Percentiles rank a stretch among this genome's conserved stretches.
Conservation (phyloP, 2,888 invertebrate genomes). For the Imbricaverruca yamaguchii region DNA sequence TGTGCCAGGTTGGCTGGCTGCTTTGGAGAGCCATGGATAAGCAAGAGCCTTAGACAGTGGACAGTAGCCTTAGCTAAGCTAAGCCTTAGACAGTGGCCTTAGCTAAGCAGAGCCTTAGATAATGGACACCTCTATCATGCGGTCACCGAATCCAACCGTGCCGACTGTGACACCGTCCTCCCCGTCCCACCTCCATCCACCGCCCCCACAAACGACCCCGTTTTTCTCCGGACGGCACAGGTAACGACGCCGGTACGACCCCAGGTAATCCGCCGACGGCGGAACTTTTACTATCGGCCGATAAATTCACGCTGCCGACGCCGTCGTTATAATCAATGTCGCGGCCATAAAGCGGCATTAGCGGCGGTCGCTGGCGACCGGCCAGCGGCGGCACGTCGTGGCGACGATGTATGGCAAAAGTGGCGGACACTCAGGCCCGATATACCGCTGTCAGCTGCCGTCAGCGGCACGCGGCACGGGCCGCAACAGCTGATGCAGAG, state of each 20-base stretch:
- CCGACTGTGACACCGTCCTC: no score
- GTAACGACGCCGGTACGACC: neutral
- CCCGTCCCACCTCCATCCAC: no score
- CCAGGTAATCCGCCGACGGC: neutral
- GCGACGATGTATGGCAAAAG: constrained; percentile 14
- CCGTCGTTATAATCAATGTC: constrained; percentile 16
- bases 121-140: no score
- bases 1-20: no score
- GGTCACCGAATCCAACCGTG: no score
- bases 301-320: neutral
- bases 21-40: no score
- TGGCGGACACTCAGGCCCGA: constrained; percentile 12
- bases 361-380: neutral
- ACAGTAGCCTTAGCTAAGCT: no score
- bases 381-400: neutral
- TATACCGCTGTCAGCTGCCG: neutral
- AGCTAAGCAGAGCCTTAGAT: no score
- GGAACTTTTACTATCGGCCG: constrained; percentile 2
- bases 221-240: no score
- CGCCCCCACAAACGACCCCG: no score
- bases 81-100: no score
- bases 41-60: no score
- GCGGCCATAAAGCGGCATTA: constrained; percentile 10
- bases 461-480: neutral
- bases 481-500: constrained; percentile 52